Conservation (phyloP, 2,797 vertebrate species). For the Orientallactaga sibirica region DNA sequence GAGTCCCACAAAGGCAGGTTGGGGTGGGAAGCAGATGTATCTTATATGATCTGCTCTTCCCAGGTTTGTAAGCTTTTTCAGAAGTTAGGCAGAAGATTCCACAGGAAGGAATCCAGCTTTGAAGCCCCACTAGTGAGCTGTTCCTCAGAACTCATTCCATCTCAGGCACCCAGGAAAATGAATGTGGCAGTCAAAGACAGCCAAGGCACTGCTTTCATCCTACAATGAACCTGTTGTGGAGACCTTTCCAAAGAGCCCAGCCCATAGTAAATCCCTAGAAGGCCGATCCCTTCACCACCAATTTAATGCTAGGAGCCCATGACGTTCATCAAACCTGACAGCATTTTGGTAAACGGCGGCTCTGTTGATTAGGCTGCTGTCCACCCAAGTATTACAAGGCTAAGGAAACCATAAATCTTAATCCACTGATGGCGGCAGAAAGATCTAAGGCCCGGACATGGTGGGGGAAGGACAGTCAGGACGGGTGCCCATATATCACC, state of each 20-base stretch:
- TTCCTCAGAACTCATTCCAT: background rate
- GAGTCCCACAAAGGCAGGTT: background rate
- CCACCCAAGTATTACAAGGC: conserved; percentile 84
- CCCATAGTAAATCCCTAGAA: conserved; percentile 69
- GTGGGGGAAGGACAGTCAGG: conserved; percentile 4
- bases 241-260: conserved; percentile 66
- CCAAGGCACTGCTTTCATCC: background rate
- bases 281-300: conserved; percentile 77
- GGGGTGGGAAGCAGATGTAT: background rate
- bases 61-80: background rate
- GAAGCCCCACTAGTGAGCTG: background rate
- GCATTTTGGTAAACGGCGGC: conserved; percentile 82
- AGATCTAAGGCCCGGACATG: conserved; percentile 68
- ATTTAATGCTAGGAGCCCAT: conserved; percentile 76
- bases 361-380: conserved; percentile 83
- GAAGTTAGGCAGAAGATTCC: background rate
- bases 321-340: conserved; percentile 84
- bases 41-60: background rate
- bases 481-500: conserved; percentile 46
- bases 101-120: background rate
- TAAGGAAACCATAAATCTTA: conserved; percentile 82
- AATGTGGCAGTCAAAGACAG: background rate
- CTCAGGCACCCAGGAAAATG: background rate
- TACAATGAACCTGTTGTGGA: conserved; percentile 27
- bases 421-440: conserved; percentile 68